These are phyloP conservation scores for Marmota monax DNA, from an alignment of 2,113 vertebrate species.

Conservation along the genomic window DNA sequence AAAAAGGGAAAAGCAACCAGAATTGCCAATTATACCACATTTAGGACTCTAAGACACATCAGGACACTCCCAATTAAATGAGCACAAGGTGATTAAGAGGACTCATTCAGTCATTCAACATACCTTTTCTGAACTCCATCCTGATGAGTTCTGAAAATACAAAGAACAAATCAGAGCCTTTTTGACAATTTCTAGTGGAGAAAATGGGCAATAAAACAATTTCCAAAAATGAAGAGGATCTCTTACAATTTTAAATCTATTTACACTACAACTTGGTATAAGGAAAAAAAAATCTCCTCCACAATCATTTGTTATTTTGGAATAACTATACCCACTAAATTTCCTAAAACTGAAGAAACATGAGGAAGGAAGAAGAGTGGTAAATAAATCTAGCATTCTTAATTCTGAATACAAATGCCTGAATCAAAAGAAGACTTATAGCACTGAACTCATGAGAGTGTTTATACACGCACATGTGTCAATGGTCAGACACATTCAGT, in stretches of 20 bases:
- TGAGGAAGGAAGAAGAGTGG: neutral
- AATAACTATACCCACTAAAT: constrained; percentile 10
- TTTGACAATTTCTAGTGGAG: neutral
- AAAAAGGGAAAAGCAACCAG: neutral
- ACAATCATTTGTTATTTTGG: constrained; percentile 58
- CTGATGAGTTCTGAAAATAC: constrained; percentile 17
- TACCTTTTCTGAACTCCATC: constrained; percentile 35
- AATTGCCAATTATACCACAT: neutral
- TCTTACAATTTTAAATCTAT: constrained; percentile 65
- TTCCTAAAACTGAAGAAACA: constrained; percentile 65
- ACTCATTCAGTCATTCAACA: neutral
- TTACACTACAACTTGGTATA: constrained; percentile 43
- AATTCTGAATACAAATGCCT: neutral
- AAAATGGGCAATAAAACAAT: constrained; percentile 54
- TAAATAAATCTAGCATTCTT: constrained; percentile 23
- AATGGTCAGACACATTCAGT: neutral
- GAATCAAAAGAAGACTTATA: neutral
- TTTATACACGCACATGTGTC: neutral
- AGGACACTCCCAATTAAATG: neutral
- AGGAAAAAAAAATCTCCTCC: constrained; percentile 17
- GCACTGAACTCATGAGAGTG: neutral
- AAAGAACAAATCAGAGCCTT: constrained; percentile 58
- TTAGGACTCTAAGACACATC: neutral
- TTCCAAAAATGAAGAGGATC: constrained; percentile 44
- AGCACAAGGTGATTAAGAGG: neutral